phyloP scores from a whole-genome alignment of 2,113 vertebrate species.

The Nannospalax galili region DNA sequence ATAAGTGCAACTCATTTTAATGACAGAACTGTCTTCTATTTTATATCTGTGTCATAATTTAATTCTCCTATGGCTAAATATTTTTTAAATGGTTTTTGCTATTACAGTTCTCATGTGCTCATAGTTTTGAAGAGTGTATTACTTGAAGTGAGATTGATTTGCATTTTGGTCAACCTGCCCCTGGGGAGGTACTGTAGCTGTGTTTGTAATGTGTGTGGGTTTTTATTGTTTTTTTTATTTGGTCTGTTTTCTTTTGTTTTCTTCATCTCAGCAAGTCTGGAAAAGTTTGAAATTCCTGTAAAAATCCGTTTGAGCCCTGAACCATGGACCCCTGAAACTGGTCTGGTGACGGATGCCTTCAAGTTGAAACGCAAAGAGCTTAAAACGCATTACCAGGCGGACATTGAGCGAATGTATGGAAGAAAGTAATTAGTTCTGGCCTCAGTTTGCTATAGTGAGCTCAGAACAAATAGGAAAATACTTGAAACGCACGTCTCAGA shows the following conservation, averaged over 20 bases:
- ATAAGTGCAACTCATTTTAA: background rate
- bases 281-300: conserved; percentile 95
- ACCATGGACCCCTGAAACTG: conserved; percentile 96
- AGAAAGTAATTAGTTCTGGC: conserved; percentile 83
- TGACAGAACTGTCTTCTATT: background rate
- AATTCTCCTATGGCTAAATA: background rate
- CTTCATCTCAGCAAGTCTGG: conserved; percentile 89
- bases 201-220: background rate
- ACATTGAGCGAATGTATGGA: conserved; percentile 96
- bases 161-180: background rate
- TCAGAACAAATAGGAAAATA: conserved; percentile 87
- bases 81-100: conserved; percentile 28
- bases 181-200: background rate
- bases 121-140: background rate
- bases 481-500: conserved; percentile 86
- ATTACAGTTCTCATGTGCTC: background rate
- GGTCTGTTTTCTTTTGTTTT: background rate
- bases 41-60: background rate
- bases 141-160: background rate
- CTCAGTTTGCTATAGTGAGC: conserved; percentile 75
- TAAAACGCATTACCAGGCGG: conserved; percentile 91
- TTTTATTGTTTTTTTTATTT: background rate
- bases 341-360: conserved; percentile 97
- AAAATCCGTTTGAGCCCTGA: conserved; percentile 95
- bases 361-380: conserved; percentile 97